Percentiles rank a stretch among this genome's conserved stretches.
Evolutionary conservation across 2,797 vertebrate species (phyloP).

Genomic region (Triplophysa bombifrons): DNA sequence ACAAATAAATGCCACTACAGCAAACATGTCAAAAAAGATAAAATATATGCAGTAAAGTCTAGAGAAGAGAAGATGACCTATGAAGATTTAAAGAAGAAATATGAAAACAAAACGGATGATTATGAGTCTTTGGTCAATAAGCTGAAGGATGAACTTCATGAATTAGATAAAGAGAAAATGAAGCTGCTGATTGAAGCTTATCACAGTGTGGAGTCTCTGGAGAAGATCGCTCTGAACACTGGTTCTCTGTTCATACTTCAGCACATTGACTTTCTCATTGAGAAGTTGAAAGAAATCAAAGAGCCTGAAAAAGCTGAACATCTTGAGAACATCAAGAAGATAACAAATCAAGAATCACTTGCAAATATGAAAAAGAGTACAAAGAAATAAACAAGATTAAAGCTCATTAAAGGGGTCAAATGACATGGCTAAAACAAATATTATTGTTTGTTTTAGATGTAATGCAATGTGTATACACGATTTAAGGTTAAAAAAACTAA

Average conservation of each 20-base stretch:
- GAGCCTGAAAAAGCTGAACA: not conserved
- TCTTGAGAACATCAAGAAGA: not conserved
- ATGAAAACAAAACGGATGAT: not conserved
- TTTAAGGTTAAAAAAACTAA: too few species aligned
- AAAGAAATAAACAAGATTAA: too few species aligned
- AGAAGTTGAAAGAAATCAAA: not conserved
- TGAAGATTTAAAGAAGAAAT: slow-evolving; percentile 39
- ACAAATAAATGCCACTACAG: slow-evolving; percentile 18
- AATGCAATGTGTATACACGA: too few species aligned
- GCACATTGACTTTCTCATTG: not conserved
- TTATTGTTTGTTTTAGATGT: too few species aligned
- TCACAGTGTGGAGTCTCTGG: not conserved
- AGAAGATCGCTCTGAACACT: not conserved
- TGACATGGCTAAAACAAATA: too few species aligned
- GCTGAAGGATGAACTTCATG: not conserved
- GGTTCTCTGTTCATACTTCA: not conserved
- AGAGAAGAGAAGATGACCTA: slow-evolving; percentile 18
- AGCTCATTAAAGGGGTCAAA: too few species aligned
- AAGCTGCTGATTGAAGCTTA: not conserved
- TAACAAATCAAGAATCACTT: too few species aligned
- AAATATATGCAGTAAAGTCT: not conserved
- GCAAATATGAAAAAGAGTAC: too few species aligned
- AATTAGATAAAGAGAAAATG: not conserved
- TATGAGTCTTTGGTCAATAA: not conserved
- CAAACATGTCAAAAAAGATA: not conserved